Evolutionary conservation across 2,797 vertebrate genomes (phyloP), one percentile per base, ranked within the genome.

Genomic region (Triplophysa bombifrons): DNA sequence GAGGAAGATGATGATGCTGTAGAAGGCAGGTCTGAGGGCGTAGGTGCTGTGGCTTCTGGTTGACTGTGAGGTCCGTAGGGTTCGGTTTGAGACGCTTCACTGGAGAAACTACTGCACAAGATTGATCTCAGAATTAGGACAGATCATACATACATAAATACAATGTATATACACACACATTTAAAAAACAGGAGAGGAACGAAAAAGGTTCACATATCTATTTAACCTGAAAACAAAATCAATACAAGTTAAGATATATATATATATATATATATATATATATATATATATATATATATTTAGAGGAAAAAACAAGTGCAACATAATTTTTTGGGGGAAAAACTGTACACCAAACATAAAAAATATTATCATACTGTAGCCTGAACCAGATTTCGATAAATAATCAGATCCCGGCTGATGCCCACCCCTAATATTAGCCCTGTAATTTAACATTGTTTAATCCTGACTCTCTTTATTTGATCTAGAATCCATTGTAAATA

Each of bases 41-140:
- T 90, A 74, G 89, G 93, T 70, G 89, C 89, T 3, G 88, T 91
- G 87, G 88, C 90, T 87, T 92, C 91, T 83, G 90, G 92, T 85
- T 96, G 94, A 90, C 88, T 94, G 60, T 89, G 72, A 82, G 96
- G 94, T 86, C 94, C 95, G 66, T 91, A 96, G 0, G 93, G 89
- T 89, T 92, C 91, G 86, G 94, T 93, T 85, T 96, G 95, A 91
- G 95, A 93, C 9, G 91, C 92, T 84, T 98, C 96, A 38, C 94
- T 94, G 88, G 95, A 91, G n/a, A 94, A 98, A 82, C 95, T 95
- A 91, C 96, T 97, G 88, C 50, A 88, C 72, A 53, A 90, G 87
- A 89, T 30, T 81, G 80, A 63, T 63, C 17, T 63, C 27, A 63
- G 16, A 63, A 63, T 63, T 63, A 63, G 60, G 6, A 63, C 17